These are phyloP conservation scores for Premnoplex brunnescens DNA, from an alignment of 2,797 vertebrate species.

Conservation along the genomic window DNA sequence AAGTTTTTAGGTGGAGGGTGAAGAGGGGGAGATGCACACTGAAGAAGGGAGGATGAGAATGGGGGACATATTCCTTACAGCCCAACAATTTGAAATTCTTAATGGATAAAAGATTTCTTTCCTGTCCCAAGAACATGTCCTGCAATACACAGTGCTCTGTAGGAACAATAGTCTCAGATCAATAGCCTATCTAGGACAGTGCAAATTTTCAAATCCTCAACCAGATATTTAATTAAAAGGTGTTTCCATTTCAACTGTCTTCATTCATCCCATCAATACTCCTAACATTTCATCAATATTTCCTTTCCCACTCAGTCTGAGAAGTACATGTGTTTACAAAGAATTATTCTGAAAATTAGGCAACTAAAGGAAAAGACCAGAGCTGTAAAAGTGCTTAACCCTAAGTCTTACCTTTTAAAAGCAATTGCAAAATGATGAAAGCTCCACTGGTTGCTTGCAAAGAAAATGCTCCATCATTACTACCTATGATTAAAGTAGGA, in stretches of 20 bases:
- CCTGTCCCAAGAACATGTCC: background rate
- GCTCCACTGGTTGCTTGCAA: background rate
- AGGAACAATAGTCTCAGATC: background rate
- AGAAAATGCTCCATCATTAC: background rate
- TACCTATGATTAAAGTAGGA: background rate
- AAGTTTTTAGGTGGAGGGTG: background rate
- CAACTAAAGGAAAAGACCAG: background rate
- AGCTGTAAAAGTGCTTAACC: background rate
- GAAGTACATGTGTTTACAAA: background rate
- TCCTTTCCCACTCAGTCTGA: background rate
- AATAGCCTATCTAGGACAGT: background rate
- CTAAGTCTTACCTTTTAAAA: background rate
- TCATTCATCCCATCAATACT: background rate
- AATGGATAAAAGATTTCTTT: background rate
- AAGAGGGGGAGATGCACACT: background rate
- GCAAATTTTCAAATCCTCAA: background rate
- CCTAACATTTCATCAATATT: constrained; percentile 5
- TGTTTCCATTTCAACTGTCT: constrained; percentile 8
- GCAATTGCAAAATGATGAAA: background rate
- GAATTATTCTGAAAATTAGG: background rate
- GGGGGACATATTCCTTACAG: background rate
- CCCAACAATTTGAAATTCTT: background rate
- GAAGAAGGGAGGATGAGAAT: background rate
- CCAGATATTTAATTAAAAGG: constrained; percentile 1
- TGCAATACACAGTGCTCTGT: background rate